A percentile compares a stretch with the other conserved stretches of the same genome.
Conservation (phyloP, 2,888 invertebrate genomes). For the Aricia artaxerxes region DNA sequence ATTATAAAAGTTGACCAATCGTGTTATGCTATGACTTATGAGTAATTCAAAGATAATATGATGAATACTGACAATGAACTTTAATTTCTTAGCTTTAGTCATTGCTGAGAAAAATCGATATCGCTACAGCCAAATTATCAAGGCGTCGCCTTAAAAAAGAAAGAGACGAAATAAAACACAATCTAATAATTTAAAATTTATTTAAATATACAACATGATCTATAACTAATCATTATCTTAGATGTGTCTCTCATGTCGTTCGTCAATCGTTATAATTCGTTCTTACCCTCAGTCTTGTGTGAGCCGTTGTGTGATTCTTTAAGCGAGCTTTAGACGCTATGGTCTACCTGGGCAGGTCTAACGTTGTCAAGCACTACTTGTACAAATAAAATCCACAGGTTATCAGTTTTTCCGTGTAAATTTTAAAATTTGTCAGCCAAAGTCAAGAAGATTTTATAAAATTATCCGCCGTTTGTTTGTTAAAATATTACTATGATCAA, state of each 20-base stretch:
- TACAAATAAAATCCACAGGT: not conserved
- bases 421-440: too few species aligned
- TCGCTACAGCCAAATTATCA: too few species aligned
- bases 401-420: too few species aligned
- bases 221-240: slow-evolving; percentile 66
- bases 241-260: slow-evolving; percentile 58
- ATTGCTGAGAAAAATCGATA: too few species aligned
- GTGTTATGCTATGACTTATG: too few species aligned
- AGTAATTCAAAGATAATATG: too few species aligned
- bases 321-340: not conserved
- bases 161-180: slow-evolving; percentile 37
- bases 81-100: too few species aligned
- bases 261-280: slow-evolving; percentile 34
- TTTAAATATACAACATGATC: slow-evolving; percentile 78
- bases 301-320: slow-evolving; percentile 43
- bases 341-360: not conserved
- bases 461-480: too few species aligned
- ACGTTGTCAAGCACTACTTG: not conserved
- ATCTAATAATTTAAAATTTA: slow-evolving; percentile 60
- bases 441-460: too few species aligned
- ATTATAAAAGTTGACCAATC: too few species aligned
- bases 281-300: slow-evolving; percentile 47
- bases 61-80: too few species aligned
- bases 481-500: too few species aligned
- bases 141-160: not conserved